A percentile compares a stretch with the other conserved stretches of the same genome.
These are phyloP conservation scores for Discoglossus pictus DNA, from an alignment of 2,797 vertebrate genomes.

Conservation along the genomic window DNA sequence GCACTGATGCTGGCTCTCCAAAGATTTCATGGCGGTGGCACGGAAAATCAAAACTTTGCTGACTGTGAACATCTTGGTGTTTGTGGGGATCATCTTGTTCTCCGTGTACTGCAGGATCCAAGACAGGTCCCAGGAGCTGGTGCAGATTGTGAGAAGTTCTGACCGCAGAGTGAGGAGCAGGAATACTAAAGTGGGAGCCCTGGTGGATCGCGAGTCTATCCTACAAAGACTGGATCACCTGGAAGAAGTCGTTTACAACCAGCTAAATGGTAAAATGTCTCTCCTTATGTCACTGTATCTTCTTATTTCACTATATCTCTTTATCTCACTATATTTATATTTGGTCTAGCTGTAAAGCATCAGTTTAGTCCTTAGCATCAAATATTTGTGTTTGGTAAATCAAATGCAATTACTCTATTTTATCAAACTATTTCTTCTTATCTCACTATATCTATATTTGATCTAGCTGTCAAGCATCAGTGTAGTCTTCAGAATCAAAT, in stretches of 20 bases:
- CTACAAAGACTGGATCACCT: slow-evolving; percentile 93
- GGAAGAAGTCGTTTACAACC: slow-evolving; percentile 96
- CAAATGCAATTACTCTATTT: too few species aligned
- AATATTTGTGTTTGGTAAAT: too few species aligned
- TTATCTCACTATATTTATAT: too few species aligned
- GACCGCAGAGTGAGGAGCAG: slow-evolving; percentile 85
- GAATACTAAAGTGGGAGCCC: slow-evolving; percentile 79
- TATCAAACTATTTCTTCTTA: too few species aligned
- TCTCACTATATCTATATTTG: too few species aligned
- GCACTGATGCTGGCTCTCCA: slow-evolving; percentile 65
- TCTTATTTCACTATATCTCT: too few species aligned
- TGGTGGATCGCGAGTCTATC: slow-evolving; percentile 88
- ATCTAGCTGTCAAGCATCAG: too few species aligned
- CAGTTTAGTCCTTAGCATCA: too few species aligned
- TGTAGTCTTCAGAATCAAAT: too few species aligned
- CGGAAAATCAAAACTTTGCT: slow-evolving; percentile 98
- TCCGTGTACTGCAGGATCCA: slow-evolving; percentile 97
- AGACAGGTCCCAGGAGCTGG: slow-evolving; percentile 88
- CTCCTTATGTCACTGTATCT: slow-evolving; percentile 18
- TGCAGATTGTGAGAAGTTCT: slow-evolving; percentile 82
- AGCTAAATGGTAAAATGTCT: slow-evolving; percentile 84
- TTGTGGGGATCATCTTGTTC: slow-evolving; percentile 95
- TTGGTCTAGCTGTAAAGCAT: too few species aligned
- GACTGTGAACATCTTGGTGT: slow-evolving; percentile 96
- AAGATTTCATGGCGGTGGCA: slow-evolving; percentile 92